A percentile compares a stretch with the other conserved stretches of the same genome.
Conservation (phyloP, 2,888 invertebrate species). For the Margaritifera margaritifera region DNA sequence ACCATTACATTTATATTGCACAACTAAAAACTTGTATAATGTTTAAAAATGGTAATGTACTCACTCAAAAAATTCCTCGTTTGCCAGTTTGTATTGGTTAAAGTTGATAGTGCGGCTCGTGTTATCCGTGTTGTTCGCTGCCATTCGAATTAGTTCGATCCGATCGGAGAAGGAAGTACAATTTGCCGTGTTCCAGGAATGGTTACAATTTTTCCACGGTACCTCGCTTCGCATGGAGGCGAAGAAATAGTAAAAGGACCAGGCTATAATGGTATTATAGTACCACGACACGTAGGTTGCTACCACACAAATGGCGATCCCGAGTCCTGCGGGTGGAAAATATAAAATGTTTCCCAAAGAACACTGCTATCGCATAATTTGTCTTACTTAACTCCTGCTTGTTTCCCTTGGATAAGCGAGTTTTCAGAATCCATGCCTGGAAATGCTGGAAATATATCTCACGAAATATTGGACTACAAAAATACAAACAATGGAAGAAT, state of each 20-base stretch:
- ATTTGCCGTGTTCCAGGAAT: constrained; percentile 71
- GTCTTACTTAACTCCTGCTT: neutral
- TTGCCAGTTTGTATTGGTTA: constrained; percentile 28
- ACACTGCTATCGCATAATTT: neutral
- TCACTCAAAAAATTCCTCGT: constrained; percentile 51
- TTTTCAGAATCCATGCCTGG: no score
- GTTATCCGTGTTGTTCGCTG: constrained; percentile 13
- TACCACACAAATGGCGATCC: constrained; percentile 94
- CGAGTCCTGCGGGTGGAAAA: constrained; percentile 82
- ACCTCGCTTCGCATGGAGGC: constrained; percentile 68
- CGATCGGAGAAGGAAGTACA: constrained; percentile 76
- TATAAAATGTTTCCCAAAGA: neutral
- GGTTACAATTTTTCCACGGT: constrained; percentile 72
- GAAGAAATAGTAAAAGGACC: constrained; percentile 79
- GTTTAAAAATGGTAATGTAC: neutral
- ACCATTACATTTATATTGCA: no score
- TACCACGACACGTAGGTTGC: constrained; percentile 84
- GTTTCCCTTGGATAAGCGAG: no score
- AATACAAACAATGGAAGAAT: no score
- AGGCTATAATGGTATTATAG: constrained; percentile 97
- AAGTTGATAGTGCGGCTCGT: neutral
- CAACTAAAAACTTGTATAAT: no score
- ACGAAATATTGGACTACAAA: no score
- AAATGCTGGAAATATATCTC: no score
- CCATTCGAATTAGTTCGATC: constrained; percentile 12